Evolutionary conservation across 2,888 invertebrate species (phyloP).

Genomic region (Nemotelus nigrinus): DNA sequence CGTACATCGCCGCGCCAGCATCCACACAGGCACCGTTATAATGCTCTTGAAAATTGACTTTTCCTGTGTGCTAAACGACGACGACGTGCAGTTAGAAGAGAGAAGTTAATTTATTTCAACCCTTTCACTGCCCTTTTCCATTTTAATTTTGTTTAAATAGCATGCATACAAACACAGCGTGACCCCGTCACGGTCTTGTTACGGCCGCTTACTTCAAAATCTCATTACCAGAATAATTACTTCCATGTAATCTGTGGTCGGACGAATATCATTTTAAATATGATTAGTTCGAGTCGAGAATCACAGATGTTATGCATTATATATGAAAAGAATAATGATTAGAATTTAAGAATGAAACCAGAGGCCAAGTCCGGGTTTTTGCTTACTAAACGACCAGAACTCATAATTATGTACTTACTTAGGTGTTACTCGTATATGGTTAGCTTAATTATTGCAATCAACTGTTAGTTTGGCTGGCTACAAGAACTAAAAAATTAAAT

Average conservation of each 20-base stretch:
- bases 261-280: conserved; percentile 25
- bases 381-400: too few species aligned
- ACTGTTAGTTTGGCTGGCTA: too few species aligned
- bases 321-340: too few species aligned
- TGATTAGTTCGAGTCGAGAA: conserved; percentile 12
- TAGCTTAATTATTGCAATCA: too few species aligned
- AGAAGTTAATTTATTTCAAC: conserved; percentile 38
- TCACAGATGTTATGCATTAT: conserved; percentile 2
- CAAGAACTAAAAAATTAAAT: too few species aligned
- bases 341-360: too few species aligned
- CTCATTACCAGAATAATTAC: conserved; percentile 39
- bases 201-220: conserved; percentile 26
- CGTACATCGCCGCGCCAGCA: background rate
- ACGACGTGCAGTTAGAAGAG: background rate
- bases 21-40: background rate
- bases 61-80: background rate
- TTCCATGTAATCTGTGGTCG: conserved; percentile 37
- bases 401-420: too few species aligned
- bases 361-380: too few species aligned
- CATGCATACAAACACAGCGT: background rate
- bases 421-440: too few species aligned
- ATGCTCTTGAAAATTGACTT: conserved; percentile 30
- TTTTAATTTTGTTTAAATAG: conserved; percentile 40
- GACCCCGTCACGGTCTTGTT: conserved; percentile 26
- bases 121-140: conserved; percentile 36